phyloP scores from a whole-genome alignment of 2,113 vertebrate genomes.

The Podocnemis expansa region DNA sequence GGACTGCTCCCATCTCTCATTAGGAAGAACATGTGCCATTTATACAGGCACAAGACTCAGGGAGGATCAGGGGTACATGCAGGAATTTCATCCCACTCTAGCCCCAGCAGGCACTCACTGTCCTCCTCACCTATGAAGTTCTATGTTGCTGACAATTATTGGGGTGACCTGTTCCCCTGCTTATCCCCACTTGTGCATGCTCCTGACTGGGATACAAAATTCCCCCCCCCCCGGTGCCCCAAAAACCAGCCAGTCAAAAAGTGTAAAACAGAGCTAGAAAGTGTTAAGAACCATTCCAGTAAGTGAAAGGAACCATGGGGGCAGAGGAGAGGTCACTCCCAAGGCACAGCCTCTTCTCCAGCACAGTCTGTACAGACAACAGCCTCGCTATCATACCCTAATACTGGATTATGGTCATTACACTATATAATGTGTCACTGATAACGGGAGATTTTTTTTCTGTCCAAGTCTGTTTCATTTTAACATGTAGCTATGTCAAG shows the following conservation, averaged over 20 bases:
- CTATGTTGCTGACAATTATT: too few species aligned
- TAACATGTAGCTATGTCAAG: slow-evolving; percentile 57
- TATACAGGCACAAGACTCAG: background rate
- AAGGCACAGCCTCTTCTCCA: slow-evolving; percentile 18
- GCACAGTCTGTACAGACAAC: background rate
- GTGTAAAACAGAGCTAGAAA: background rate
- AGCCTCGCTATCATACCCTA: slow-evolving; percentile 44
- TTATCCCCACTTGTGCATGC: too few species aligned
- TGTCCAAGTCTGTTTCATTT: slow-evolving; percentile 53
- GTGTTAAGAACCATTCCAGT: accelerated
- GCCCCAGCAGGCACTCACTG: too few species aligned
- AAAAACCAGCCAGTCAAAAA: background rate
- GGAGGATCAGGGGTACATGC: background rate
- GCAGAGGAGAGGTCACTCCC: slow-evolving; percentile 22
- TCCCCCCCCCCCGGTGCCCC: background rate
- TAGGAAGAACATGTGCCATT: background rate
- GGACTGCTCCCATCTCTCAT: background rate
- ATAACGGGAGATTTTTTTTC: slow-evolving; percentile 17
- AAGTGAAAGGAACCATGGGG: background rate
- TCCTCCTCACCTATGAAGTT: too few species aligned
- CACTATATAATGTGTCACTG: slow-evolving; percentile 67
- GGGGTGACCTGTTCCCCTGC: too few species aligned
- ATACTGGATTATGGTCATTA: slow-evolving; percentile 63
- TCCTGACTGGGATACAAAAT: background rate
- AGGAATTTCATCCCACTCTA: too few species aligned